A percentile compares a stretch with the other conserved stretches of the same genome.
Conservation (phyloP, 2,113 vertebrate species). For the Hirundichthys speculiger region DNA sequence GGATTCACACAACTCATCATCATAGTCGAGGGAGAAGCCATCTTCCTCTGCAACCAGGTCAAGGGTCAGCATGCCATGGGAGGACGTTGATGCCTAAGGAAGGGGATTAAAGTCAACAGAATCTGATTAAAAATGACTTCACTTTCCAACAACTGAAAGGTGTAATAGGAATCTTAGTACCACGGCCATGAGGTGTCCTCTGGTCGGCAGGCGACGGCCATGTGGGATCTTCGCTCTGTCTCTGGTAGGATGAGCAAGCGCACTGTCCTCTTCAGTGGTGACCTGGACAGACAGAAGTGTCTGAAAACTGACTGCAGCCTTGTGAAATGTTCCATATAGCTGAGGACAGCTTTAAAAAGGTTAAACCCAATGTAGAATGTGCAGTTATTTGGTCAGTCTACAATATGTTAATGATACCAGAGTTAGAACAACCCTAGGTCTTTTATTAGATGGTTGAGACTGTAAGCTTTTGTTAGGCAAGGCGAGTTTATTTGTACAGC, state of each 20-base stretch:
- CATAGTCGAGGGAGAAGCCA: constrained; percentile 76
- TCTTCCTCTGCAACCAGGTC: constrained; percentile 96
- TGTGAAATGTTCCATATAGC: neutral
- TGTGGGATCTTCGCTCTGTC: constrained; percentile 93
- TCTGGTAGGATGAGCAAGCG: constrained; percentile 89
- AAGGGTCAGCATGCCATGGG: constrained; percentile 91
- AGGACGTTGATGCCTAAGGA: constrained; percentile 90
- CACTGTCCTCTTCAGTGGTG: constrained; percentile 89
- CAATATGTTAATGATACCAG: too few species aligned
- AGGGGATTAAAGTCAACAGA: neutral
- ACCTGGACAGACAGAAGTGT: constrained; percentile 78
- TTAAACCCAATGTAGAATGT: too few species aligned
- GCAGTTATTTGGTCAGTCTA: too few species aligned
- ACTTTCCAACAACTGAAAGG: neutral
- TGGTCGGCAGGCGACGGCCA: constrained; percentile 89
- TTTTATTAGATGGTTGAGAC: too few species aligned
- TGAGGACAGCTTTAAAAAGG: neutral
- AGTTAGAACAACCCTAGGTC: too few species aligned
- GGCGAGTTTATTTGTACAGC: too few species aligned
- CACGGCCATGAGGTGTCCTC: constrained; percentile 93
- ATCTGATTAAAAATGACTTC: neutral
- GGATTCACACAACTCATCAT: constrained; percentile 48
- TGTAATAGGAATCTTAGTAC: constrained; percentile 59
- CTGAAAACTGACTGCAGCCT: neutral
- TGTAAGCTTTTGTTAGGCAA: too few species aligned